Evolutionary conservation across 2,113 vertebrate species (phyloP), one percentile per base, ranked within the genome.

Genomic region (Hymenochirus boettgeri): DNA sequence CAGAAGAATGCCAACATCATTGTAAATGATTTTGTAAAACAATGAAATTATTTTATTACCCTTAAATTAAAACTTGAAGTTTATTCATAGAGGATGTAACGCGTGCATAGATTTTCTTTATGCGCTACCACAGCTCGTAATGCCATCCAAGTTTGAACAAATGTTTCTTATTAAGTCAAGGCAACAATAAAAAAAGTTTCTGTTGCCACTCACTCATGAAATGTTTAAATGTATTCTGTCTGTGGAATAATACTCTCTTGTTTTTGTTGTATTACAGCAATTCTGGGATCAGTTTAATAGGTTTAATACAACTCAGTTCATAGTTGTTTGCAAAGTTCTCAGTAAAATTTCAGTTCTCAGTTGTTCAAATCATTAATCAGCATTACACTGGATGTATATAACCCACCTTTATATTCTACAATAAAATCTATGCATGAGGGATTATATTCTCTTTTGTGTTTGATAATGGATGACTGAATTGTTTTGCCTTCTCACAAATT

Each of bases 1-100:
- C 10, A 35, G 33, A 35, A 35, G 10, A 51, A 58, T 29, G 48
- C 39, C 23, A 50, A 51, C 55, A 48, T 57, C 57, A n/a, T 7
- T 35, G 29, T 37, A 65, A 47, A 57, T 47, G 50, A 37, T 56
- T 21, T 27, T 26, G 48, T 58, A 50, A 67, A 65, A 54, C 55
- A 65, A 57, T 67, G 51, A 67, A 65, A 65, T 39, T 22, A 10
- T 58, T 65, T 65, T 65, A 57, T 65, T 65, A 65, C 63, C 57
- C 57, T 57, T 65, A 65, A 65, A 65, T 65, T 57, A 65, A 65
- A 65, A 65, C 42, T 48, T 15, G 63, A 57, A 37, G 47, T 57
- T 65, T 37, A 50, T 42, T 35, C 24, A 22, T 50, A 19, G 21
- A 57, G 22, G 22, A 35, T 65, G 25, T 27, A 57, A 27, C 25